Base-by-base conservation (phyloP, 2,888 invertebrate species). In the Pristionchus fissidentatus region DNA sequence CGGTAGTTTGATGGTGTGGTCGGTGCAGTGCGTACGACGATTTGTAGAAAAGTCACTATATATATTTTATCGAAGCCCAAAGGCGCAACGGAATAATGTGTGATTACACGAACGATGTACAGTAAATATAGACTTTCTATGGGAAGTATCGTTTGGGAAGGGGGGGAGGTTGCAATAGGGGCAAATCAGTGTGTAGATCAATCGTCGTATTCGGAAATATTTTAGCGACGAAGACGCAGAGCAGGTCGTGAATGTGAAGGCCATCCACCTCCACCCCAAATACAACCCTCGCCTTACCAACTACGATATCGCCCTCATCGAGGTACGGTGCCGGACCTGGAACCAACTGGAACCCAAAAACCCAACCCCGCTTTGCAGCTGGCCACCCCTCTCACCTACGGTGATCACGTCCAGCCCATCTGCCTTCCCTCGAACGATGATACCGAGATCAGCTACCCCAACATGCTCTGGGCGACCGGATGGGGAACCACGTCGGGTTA, bases 291-390 rank as follows among this genome's bases (percentile, higher is more conserved):
- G 29, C 15, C 15, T n/a, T 3, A 26, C 38, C 19, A 4, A 62
- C 8, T 55, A 77, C 15, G 87, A 87, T 83, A 87, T 87, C 13
- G 78, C 86, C 10, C 83, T 87, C 38, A 78, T 87, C 55, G 73
- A 87, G 85, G 83, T 87, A 8, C 26, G 26, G 26, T 79, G 26
- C 13, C 26, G 0, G 15, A n/a, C 55, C 22, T 26, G n/a, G 26
- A 57, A 26, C 26, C 57, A 26, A n/a, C 57, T 8, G 8, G 22
- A 57, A 22, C 57, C 29, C 38, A 70, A 38, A 38, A 32, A 38
- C 38, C 41, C 19, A 70, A 22, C 35, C 10, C n/a, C 19, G 1
- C 26, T 8, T 38, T 62, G 13, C 49, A 83, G 83, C 78, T 83
- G 46, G 60, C 13, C 10, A 41, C 32, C 32, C 10, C 32, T 15